phyloP scores from a whole-genome alignment of 2,113 vertebrate species.

The Oncorhynchus masou region DNA sequence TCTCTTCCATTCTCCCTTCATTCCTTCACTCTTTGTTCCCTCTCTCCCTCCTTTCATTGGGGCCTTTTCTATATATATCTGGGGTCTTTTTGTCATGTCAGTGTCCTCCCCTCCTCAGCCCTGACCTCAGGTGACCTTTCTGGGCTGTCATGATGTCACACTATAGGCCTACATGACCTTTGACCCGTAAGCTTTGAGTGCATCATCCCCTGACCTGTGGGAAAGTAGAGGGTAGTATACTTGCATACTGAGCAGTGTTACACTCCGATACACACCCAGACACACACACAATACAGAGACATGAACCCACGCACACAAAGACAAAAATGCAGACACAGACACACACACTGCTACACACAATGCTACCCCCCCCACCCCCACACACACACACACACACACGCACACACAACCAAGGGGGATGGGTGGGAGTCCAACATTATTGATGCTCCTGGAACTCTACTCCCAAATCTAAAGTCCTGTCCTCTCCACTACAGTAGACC shows the following conservation, averaged over 20 bases:
- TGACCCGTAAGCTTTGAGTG: constrained; percentile 47
- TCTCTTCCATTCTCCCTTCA: neutral
- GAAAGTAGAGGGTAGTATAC: constrained; percentile 48
- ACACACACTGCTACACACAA: constrained; percentile 7
- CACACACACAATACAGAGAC: constrained; percentile 18
- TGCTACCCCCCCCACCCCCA: constrained; percentile 13
- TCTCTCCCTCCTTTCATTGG: constrained; percentile 29
- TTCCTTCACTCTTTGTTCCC: constrained; percentile 40
- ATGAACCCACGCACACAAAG: constrained; percentile 20
- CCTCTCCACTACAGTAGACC: constrained; percentile 41
- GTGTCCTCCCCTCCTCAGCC: constrained; percentile 39
- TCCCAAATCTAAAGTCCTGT: constrained; percentile 35
- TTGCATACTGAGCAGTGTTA: constrained; percentile 18
- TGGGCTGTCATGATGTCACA: constrained; percentile 54
- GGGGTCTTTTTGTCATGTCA: constrained; percentile 39
- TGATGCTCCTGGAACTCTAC: constrained; percentile 43
- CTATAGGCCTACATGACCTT: constrained; percentile 48
- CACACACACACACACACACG: constrained; percentile 26
- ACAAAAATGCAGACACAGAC: constrained; percentile 22
- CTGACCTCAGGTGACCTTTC: constrained; percentile 54
- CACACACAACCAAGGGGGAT: constrained; percentile 20
- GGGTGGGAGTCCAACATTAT: constrained; percentile 37
- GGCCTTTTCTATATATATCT: constrained; percentile 47
- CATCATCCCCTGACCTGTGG: constrained; percentile 53
- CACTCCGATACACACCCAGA: constrained; percentile 6